phyloP scores from a whole-genome alignment of 2,888 invertebrate species.

The Lasioglossum morio region DNA sequence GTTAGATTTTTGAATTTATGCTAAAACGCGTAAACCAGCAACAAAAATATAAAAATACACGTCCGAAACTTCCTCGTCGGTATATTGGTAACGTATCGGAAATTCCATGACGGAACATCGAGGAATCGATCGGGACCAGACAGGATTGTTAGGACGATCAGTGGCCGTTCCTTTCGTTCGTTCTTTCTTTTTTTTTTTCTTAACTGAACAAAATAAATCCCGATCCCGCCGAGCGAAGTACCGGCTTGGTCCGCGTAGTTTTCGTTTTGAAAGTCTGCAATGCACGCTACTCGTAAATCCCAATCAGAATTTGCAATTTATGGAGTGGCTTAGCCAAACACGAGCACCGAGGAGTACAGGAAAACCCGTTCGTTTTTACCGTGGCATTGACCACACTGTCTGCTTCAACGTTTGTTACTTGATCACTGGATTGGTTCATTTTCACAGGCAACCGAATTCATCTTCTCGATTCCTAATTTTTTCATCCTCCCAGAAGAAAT shows the following conservation, averaged over 20 bases:
- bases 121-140: conserved; percentile 4
- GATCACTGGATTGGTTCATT: not conserved
- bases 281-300: conserved; percentile 63
- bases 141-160: conserved; percentile 16
- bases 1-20: not conserved
- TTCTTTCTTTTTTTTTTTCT: conserved; percentile 27
- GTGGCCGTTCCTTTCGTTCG: not conserved
- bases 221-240: conserved; percentile 46
- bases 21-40: not conserved
- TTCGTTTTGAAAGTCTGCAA: conserved; percentile 50
- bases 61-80: not conserved
- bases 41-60: not conserved
- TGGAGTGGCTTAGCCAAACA: conserved; percentile 48
- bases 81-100: not conserved
- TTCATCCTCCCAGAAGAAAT: not conserved
- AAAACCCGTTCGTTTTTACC: conserved; percentile 40
- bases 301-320: conserved; percentile 69
- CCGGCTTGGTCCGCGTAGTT: conserved; percentile 33
- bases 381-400: conserved; percentile 34
- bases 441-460: not conserved
- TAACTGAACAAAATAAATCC: conserved; percentile 52
- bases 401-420: conserved; percentile 28
- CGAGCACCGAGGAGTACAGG: conserved; percentile 34
- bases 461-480: not conserved
- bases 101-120: not conserved